Conservation (phyloP, 2,797 vertebrate genomes). For the Eospalax fontanierii region DNA sequence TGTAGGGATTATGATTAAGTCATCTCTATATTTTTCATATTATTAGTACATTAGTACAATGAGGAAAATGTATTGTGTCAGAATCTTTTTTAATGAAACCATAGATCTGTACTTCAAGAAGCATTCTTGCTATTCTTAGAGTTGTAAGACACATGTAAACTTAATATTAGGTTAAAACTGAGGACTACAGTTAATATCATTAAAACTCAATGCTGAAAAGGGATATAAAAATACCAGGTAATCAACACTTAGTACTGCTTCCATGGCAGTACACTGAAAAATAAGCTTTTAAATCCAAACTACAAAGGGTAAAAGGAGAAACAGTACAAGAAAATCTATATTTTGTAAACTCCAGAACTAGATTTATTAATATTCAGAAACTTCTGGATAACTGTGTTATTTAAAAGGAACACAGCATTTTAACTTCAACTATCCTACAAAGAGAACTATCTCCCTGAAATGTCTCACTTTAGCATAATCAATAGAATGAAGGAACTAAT, state of each 20-base stretch:
- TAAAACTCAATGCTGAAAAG: constrained; percentile 59
- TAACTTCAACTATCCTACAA: constrained; percentile 44
- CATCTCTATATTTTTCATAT: constrained; percentile 36
- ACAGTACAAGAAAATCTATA: constrained; percentile 27
- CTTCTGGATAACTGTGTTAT: constrained; percentile 18
- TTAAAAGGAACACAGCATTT: constrained; percentile 69
- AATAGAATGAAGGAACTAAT: constrained; percentile 65
- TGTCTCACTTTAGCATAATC: constrained; percentile 65
- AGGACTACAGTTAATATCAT: constrained; percentile 19
- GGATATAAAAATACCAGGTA: not conserved
- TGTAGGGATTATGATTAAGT: constrained; percentile 62
- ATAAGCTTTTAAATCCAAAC: constrained; percentile 11
- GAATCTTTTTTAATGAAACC: constrained; percentile 65
- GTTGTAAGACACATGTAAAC: constrained; percentile 27
- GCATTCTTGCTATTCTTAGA: constrained; percentile 51
- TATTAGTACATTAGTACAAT: constrained; percentile 57
- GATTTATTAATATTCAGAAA: constrained; percentile 64
- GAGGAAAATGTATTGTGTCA: constrained; percentile 39
- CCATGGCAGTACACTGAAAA: constrained; percentile 34
- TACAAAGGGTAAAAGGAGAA: not conserved
- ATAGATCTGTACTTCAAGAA: constrained; percentile 54
- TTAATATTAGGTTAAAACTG: constrained; percentile 52
- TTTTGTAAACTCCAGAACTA: constrained; percentile 62
- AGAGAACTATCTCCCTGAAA: constrained; percentile 44
- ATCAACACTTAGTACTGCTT: not conserved